These are phyloP conservation scores for Ferrisia virgata DNA, from an alignment of 2,888 invertebrate species.

Conservation along the genomic window DNA sequence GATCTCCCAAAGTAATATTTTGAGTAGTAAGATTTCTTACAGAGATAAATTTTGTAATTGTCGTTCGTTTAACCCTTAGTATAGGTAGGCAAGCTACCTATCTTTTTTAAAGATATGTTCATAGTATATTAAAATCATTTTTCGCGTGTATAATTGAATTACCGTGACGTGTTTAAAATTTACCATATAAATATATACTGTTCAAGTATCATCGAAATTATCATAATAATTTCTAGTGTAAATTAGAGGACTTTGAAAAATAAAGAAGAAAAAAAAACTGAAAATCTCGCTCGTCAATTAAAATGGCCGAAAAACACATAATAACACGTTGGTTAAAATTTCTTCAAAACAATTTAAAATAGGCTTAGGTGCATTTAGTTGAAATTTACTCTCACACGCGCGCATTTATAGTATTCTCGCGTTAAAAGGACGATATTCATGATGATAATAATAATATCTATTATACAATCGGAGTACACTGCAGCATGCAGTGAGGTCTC, in stretches of 20 bases:
- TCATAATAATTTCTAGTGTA: not conserved
- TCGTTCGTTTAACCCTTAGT: too few species aligned
- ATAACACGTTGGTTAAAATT: not conserved
- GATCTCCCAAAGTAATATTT: too few species aligned
- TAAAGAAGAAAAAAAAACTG: not conserved
- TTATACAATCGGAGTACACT: not conserved
- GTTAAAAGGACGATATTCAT: not conserved
- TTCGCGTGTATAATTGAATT: not conserved
- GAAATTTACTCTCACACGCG: not conserved
- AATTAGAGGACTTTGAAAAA: not conserved
- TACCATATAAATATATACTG: not conserved
- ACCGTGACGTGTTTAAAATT: not conserved
- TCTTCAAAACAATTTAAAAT: not conserved
- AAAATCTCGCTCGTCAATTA: not conserved
- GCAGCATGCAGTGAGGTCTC: not conserved
- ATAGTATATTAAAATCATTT: too few species aligned
- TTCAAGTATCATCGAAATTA: not conserved
- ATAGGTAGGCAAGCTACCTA: too few species aligned
- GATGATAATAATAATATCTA: not conserved
- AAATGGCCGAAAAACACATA: not conserved
- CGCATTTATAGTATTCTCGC: not conserved
- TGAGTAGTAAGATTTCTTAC: too few species aligned
- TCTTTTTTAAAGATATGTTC: too few species aligned
- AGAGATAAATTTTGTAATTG: too few species aligned
- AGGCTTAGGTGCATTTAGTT: not conserved